phyloP scores from a whole-genome alignment of 2,888 invertebrate species.

The Emmelina monodactyla region DNA sequence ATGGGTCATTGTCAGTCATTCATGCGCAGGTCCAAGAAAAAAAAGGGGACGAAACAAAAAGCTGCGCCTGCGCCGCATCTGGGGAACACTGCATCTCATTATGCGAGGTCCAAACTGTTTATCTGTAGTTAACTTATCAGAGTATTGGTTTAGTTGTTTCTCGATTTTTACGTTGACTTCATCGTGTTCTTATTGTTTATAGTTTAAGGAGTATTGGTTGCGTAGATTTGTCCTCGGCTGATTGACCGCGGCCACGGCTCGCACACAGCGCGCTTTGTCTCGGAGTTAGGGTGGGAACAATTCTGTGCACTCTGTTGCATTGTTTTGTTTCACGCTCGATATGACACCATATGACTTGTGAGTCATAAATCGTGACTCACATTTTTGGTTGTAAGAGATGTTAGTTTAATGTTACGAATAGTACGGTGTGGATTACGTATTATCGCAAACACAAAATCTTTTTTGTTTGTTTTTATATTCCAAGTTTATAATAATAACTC shows the following conservation, averaged over 20 bases:
- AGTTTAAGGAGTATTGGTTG: no score
- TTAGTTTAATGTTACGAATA: no score
- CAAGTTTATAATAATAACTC: no score
- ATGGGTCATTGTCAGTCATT: slow-evolving; percentile 24
- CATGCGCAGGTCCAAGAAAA: slow-evolving; percentile 23
- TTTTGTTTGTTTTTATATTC: no score
- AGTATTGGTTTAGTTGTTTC: no score
- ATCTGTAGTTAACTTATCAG: no score
- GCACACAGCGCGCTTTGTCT: slow-evolving; percentile 11
- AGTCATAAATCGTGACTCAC: slow-evolving; percentile 1
- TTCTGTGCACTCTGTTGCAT: slow-evolving; percentile 7
- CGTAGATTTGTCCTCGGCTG: slow-evolving; percentile 52
- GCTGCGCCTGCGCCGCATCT: slow-evolving; percentile 41
- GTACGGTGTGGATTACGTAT: no score
- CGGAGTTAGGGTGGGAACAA: slow-evolving; percentile 7
- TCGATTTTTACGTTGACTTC: no score
- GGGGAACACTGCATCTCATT: slow-evolving; percentile 57
- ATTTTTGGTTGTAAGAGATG: no score
- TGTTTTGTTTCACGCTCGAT: slow-evolving; percentile 2
- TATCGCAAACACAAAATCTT: no score
- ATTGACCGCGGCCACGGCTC: slow-evolving; percentile 32
- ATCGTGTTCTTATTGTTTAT: no score
- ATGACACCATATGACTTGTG: not conserved
- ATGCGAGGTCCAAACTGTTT: slow-evolving; percentile 28
- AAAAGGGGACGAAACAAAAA: slow-evolving; percentile 45